A percentile compares a stretch with the other conserved stretches of the same genome.
Conservation (phyloP, 2,113 vertebrate species). For the Lagenorhynchus albirostris region DNA sequence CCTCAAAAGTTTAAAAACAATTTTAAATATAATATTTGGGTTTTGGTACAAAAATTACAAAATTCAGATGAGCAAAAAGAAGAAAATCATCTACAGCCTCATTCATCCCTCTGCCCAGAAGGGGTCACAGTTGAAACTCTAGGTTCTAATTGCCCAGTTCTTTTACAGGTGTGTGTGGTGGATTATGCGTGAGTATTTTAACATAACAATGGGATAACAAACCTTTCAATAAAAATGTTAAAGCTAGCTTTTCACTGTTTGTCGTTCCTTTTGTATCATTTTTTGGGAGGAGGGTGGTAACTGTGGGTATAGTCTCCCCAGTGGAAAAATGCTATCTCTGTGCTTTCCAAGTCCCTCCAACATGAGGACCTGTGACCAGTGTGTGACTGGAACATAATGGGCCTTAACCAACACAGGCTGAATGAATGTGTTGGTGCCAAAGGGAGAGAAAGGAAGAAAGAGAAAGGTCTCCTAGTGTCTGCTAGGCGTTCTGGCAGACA, state of each 20-base stretch:
- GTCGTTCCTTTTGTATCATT: not conserved
- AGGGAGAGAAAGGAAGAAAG: not conserved
- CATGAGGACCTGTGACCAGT: not conserved
- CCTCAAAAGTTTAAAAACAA: not conserved
- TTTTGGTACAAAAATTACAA: not conserved
- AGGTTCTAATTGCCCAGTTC: not conserved
- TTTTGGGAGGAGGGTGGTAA: not conserved
- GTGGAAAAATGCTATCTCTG: not conserved
- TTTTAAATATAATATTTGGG: not conserved
- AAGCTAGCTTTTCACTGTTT: not conserved
- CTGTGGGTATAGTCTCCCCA: not conserved
- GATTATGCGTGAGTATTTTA: not conserved
- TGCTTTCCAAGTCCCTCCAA: not conserved
- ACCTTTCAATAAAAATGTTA: not conserved
- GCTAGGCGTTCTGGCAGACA: not conserved
- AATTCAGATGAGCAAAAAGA: not conserved
- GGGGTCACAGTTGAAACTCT: not conserved
- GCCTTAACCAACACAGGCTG: accelerated
- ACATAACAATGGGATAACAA: not conserved
- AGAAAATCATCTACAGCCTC: not conserved
- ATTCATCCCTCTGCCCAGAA: not conserved
- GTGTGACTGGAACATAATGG: not conserved
- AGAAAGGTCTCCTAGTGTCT: not conserved
- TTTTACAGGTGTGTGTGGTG: not conserved
- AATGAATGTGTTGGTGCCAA: accelerated